A percentile compares a stretch with the other conserved stretches of the same genome.
Conservation (phyloP, 2,888 invertebrate species). For the Nipponacmea schrenckii region DNA sequence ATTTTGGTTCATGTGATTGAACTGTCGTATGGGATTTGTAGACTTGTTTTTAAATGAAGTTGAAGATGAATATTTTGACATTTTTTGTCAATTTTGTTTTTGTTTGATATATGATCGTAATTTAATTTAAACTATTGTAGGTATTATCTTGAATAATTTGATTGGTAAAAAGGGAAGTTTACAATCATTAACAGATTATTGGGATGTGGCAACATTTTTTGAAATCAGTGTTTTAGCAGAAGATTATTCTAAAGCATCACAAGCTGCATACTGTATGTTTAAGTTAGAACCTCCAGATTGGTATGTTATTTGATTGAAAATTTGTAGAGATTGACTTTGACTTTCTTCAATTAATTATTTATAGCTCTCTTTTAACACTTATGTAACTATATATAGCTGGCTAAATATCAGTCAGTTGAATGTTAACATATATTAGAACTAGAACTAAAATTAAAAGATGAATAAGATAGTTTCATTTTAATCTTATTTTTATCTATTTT, state of each 20-base stretch:
- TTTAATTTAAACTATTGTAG: constrained; percentile 66
- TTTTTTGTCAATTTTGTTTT: too few species aligned
- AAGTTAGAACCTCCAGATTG: constrained; percentile 71
- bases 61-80: too few species aligned
- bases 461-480: too few species aligned
- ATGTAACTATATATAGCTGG: too few species aligned
- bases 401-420: too few species aligned
- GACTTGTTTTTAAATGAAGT: too few species aligned
- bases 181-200: constrained; percentile 92
- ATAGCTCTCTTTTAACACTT: background rate
- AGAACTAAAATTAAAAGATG: too few species aligned
- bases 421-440: too few species aligned
- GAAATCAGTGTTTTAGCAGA: constrained; percentile 97
- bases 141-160: constrained; percentile 93
- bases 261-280: constrained; percentile 82
- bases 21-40: too few species aligned
- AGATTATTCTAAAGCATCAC: constrained; percentile 95
- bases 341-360: background rate
- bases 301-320: constrained; percentile 49
- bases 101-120: too few species aligned
- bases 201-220: constrained; percentile 99
- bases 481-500: constrained; percentile 1
- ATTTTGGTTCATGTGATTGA: too few species aligned
- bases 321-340: background rate
- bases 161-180: constrained; percentile 98